A percentile compares a stretch with the other conserved stretches of the same genome.
Conservation (phyloP, 2,888 invertebrate species). For the Harpagoxenus sublaevis region DNA sequence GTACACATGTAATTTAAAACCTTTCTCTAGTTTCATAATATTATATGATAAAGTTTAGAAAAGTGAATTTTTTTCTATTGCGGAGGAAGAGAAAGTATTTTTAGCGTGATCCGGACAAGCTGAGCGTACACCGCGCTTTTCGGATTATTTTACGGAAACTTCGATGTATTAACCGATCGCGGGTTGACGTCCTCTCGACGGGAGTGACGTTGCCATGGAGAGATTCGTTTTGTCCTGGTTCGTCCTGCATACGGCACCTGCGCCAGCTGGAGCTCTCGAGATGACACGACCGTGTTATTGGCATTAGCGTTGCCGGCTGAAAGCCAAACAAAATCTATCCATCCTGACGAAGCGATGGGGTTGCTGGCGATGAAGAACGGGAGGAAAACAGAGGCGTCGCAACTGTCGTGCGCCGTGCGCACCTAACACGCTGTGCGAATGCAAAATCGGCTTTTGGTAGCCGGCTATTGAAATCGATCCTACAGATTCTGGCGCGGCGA, state of each 20-base stretch:
- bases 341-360: slow-evolving; percentile 37
- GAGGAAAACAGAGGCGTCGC: slow-evolving; percentile 45
- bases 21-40: not conserved
- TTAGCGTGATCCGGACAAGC: slow-evolving; percentile 2
- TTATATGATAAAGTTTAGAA: not conserved
- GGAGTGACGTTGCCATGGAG: slow-evolving; percentile 65
- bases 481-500: slow-evolving; percentile 11
- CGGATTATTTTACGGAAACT: slow-evolving; percentile 40
- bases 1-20: not conserved
- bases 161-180: slow-evolving; percentile 49
- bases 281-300: slow-evolving; percentile 55
- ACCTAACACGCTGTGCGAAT: slow-evolving; percentile 42
- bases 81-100: slow-evolving; percentile 11
- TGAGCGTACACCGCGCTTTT: slow-evolving; percentile 25
- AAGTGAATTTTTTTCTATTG: not conserved
- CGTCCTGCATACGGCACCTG: slow-evolving; percentile 55
- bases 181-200: slow-evolving; percentile 53
- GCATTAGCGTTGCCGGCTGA: slow-evolving; percentile 56
- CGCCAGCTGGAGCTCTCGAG: slow-evolving; percentile 56
- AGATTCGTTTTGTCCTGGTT: slow-evolving; percentile 56
- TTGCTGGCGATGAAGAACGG: slow-evolving; percentile 42
- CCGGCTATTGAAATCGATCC: slow-evolving; percentile 43
- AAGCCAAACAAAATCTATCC: slow-evolving; percentile 57
- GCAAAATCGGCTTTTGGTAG: slow-evolving; percentile 47
- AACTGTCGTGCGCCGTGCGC: slow-evolving; percentile 24